Base-by-base conservation (phyloP, 2,797 vertebrate genomes). In the Pseudochaenichthys georgianus region DNA sequence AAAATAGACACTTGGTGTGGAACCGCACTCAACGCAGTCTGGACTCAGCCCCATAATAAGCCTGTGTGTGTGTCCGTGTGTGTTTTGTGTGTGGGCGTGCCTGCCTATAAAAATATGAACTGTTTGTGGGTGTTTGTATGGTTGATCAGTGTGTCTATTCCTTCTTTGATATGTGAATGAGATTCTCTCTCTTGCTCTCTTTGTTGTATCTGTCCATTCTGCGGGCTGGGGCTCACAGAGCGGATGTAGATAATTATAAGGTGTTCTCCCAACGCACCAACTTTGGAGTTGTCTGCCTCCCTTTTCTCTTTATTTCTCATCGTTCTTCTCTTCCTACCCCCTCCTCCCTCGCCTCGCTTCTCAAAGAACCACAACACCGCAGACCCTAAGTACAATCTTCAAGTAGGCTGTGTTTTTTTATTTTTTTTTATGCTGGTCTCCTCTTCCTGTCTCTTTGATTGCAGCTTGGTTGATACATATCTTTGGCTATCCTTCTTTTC, bases 181-280 rank as follows among this genome's bases (percentile, higher is more conserved):
- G 75, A 65, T 53, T 82, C 45, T 46, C 28, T 52, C 53, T 69
- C 57, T 63, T 1, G 13, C 73, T 67, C 53, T 52, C 52, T 64
- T 68, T 28, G 78, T 75, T 70, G 67, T 69, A 77, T 85, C 82
- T 59, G 84, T 90, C 86, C 75, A 8, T 82, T 58, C 81, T 75
- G 79, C 59, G 80, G 85, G 81, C 75, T 73, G 55, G 50, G 83
- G 74, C 88, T 88, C 81, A 88, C 90, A 87, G 88, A 89, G 86
- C 86, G 92, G 94, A 95, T 94, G 93, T 91, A 85, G 90, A 92
- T 95, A 94, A 95, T 95, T 94, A 95, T 83, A 94, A 92, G 93
- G 90, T 93, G 91, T 86, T 89, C 81, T 64, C 81, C 76, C 77
- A 81, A 76, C 43, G 57, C 79, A 78, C 85, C 90, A 88, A 89